Evolutionary conservation across 2,888 invertebrate genomes (phyloP).

Genomic region (Gastracanthus pulcherrimus): DNA sequence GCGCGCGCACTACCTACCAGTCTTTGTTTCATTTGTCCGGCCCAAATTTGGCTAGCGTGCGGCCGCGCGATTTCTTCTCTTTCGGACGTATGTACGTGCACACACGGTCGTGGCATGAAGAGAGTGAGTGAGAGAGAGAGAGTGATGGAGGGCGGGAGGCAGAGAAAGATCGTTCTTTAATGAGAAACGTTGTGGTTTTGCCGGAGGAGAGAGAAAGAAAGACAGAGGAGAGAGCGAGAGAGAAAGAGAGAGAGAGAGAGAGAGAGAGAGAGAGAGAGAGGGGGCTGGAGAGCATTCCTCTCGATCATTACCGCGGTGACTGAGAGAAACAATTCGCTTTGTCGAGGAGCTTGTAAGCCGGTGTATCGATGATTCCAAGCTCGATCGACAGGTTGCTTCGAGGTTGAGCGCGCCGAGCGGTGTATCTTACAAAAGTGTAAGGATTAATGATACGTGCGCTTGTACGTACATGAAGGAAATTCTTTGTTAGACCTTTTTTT

Average conservation of each 20-base stretch:
- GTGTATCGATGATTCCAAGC: constrained; percentile 36
- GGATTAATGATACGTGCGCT: constrained; percentile 11
- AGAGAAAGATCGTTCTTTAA: constrained; percentile 54
- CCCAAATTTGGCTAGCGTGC: constrained; percentile 62
- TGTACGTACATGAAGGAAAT: neutral
- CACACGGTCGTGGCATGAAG: constrained; percentile 10
- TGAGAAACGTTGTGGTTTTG: constrained; percentile 60
- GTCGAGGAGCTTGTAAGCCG: constrained; percentile 29
- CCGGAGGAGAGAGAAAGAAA: too few relatives aligned
- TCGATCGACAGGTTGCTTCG: constrained; percentile 26
- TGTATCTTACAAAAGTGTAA: neutral
- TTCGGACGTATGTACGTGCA: neutral
- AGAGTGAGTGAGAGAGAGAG: too few relatives aligned
- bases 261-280: neutral
- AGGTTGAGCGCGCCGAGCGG: neutral
- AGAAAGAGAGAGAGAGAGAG: too few relatives aligned
- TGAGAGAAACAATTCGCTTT: constrained; percentile 54
- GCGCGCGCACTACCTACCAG: constrained; percentile 27
- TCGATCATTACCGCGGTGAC: constrained; percentile 47
- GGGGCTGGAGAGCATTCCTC: too few relatives aligned
- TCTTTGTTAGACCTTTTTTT: too few relatives aligned
- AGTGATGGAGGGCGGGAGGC: constrained; percentile 21
- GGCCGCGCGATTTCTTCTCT: constrained; percentile 58
- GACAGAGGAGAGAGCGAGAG: too few relatives aligned
- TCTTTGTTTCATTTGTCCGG: constrained; percentile 64